These are phyloP conservation scores for Tetrax tetrax DNA, from an alignment of 2,113 vertebrate genomes.

Conservation along the genomic window DNA sequence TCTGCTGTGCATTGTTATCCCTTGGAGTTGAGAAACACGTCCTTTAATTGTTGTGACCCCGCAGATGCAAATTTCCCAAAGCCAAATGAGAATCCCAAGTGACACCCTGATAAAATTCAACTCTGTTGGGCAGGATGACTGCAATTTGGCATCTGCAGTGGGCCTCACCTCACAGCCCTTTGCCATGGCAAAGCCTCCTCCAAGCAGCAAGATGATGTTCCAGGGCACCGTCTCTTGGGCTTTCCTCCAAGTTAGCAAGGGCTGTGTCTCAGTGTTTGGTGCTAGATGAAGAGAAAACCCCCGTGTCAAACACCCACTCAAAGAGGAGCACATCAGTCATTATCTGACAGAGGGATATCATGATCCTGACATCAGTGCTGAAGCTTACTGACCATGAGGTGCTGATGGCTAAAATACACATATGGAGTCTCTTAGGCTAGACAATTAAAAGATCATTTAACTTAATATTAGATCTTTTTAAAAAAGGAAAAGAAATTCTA, in stretches of 20 bases:
- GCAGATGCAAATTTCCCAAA: not conserved
- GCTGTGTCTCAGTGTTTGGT: conserved; percentile 83
- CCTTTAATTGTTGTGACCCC: not conserved
- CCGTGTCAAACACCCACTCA: not conserved
- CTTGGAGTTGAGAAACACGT: not conserved
- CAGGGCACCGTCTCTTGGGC: conserved; percentile 91
- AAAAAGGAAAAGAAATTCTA: not conserved
- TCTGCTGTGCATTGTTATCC: not conserved
- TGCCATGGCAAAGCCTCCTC: conserved; percentile 98
- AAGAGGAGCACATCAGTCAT: not conserved
- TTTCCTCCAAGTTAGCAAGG: conserved; percentile 91
- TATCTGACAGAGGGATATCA: not conserved
- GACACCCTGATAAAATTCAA: not conserved
- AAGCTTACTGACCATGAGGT: not conserved
- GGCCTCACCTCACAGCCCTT: conserved; percentile 92
- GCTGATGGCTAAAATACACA: not conserved
- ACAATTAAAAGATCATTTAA: not conserved
- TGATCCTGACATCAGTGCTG: not conserved
- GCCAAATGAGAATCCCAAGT: not conserved
- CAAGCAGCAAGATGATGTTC: conserved; percentile 94
- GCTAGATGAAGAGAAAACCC: conserved; percentile 72
- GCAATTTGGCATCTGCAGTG: accelerated
- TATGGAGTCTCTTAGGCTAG: not conserved
- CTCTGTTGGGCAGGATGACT: not conserved
- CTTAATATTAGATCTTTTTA: not conserved